Conservation (phyloP, 2,797 vertebrate genomes). For the Peromyscus melanophrys region DNA sequence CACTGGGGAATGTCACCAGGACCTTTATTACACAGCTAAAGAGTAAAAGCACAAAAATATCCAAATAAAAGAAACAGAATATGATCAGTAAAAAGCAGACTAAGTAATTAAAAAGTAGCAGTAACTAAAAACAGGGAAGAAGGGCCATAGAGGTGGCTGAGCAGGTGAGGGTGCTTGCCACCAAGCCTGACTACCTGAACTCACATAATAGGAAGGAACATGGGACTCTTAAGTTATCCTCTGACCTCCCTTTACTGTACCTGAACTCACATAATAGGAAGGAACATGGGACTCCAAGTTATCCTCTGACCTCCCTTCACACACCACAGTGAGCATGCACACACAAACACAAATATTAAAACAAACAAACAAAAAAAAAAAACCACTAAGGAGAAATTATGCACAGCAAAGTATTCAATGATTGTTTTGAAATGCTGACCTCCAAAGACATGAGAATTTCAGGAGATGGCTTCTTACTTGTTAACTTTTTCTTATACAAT, state of each 20-base stretch:
- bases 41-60: background rate
- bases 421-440: slow-evolving; percentile 88
- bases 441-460: slow-evolving; percentile 92
- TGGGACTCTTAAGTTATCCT: no score
- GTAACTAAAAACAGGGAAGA: background rate
- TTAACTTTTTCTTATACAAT: slow-evolving; percentile 96
- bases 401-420: slow-evolving; percentile 44
- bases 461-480: slow-evolving; percentile 93
- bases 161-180: background rate
- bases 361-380: background rate
- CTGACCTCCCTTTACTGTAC: background rate
- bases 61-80: slow-evolving; percentile 34
- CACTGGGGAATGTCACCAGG: slow-evolving; percentile 25
- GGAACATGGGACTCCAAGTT: background rate
- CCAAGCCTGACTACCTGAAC: background rate
- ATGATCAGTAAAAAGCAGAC: slow-evolving; percentile 42
- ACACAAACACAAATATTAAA: background rate
- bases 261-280: background rate
- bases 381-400: background rate
- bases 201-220: background rate
- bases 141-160: background rate
- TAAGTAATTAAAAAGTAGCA: slow-evolving; percentile 16
- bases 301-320: background rate
- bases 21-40: slow-evolving; percentile 12
- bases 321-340: background rate